These are phyloP conservation scores for Pipa parva DNA, from an alignment of 2,113 vertebrate genomes.

Conservation along the genomic window DNA sequence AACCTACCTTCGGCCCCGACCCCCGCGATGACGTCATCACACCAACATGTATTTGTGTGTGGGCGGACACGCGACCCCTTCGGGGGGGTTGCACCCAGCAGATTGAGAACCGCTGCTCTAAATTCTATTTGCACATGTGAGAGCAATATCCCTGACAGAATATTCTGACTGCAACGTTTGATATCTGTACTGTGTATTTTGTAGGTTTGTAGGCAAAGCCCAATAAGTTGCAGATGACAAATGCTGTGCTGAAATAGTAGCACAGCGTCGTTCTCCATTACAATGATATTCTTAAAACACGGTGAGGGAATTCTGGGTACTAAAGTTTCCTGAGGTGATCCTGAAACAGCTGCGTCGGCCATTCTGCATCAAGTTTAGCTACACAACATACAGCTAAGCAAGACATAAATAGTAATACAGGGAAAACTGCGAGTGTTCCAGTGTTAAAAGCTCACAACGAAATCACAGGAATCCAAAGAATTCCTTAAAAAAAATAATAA, in stretches of 20 bases:
- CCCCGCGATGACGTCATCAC: too few relatives aligned
- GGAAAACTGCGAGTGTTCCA: constrained; percentile 65
- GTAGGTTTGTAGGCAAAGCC: neutral
- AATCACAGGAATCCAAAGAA: too few relatives aligned
- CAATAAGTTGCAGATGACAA: constrained; percentile 26
- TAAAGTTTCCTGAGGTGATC: constrained; percentile 81
- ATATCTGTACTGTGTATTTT: constrained; percentile 40
- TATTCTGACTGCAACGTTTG: constrained; percentile 42
- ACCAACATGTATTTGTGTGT: too few relatives aligned
- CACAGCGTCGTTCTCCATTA: constrained; percentile 56
- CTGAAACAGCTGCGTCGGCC: constrained; percentile 61
- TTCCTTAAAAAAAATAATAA: constrained; percentile 19
- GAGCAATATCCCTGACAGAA: constrained; percentile 31
- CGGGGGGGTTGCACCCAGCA: too few relatives aligned
- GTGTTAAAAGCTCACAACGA: constrained; percentile 69
- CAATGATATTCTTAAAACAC: constrained; percentile 52
- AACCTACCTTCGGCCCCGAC: too few relatives aligned
- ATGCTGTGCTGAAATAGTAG: constrained; percentile 53
- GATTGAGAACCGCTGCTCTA: constrained; percentile 43
- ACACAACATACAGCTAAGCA: constrained; percentile 49
- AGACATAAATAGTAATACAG: constrained; percentile 62
- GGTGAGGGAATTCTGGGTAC: constrained; percentile 54
- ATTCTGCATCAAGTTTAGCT: constrained; percentile 50
- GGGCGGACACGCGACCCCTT: too few relatives aligned
- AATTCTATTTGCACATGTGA: constrained; percentile 47